Conservation (phyloP, 2,797 vertebrate genomes). For the Mus spretus region DNA sequence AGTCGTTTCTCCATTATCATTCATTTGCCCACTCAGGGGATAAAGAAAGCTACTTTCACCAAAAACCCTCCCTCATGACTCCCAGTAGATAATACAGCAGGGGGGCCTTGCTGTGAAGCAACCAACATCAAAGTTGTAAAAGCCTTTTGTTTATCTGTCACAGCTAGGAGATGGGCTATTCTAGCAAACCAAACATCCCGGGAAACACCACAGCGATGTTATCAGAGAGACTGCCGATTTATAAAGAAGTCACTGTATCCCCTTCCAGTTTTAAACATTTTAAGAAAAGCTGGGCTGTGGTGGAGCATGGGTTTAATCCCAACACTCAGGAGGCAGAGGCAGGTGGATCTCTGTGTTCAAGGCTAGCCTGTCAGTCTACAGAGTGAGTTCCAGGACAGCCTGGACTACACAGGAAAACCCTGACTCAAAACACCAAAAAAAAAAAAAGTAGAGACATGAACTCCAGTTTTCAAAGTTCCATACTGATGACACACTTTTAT, state of each 20-base stretch:
- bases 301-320: neutral
- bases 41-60: slow-evolving; percentile 70
- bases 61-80: slow-evolving; percentile 71
- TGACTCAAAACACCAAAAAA: neutral
- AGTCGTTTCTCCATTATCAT: slow-evolving; percentile 78
- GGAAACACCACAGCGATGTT: neutral
- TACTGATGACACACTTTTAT: neutral
- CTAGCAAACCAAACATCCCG: slow-evolving; percentile 75
- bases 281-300: neutral
- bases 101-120: slow-evolving; percentile 43
- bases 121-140: slow-evolving; percentile 77
- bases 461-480: neutral
- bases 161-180: slow-evolving; percentile 74
- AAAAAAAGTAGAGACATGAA: neutral
- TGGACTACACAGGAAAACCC: neutral
- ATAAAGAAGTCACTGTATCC: slow-evolving; percentile 55
- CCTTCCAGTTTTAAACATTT: neutral
- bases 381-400: neutral
- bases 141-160: slow-evolving; percentile 75
- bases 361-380: neutral
- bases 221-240: slow-evolving; percentile 34
- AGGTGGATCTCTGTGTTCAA: neutral
- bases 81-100: slow-evolving; percentile 56
- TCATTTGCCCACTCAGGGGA: slow-evolving; percentile 74
- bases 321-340: neutral